Base-by-base conservation (phyloP, 2,888 invertebrate species). In the Spatulosminthurus flaviceps region DNA sequence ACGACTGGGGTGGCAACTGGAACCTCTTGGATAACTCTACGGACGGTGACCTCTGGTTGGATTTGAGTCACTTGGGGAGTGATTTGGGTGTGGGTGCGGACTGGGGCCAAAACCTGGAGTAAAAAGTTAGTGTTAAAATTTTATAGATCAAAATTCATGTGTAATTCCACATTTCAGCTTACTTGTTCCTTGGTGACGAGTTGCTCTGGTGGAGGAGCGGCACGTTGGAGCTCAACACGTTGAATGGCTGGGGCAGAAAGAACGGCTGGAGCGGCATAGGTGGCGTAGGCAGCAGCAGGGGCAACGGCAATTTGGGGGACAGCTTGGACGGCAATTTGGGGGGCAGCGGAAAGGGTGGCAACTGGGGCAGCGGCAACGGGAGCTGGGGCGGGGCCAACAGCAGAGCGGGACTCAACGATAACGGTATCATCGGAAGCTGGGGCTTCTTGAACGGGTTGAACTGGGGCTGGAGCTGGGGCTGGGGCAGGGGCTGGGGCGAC, bases 61-160 rank as follows among this genome's bases (percentile, higher is more conserved):
- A 87, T 86, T 81, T 86, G 86, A 78, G 87, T 87, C 28, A 87
- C 83, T 84, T 87, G 86, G 76, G 87, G 87, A 70, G 86, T 87
- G 82, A 87, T 85, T 81, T 86, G 86, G 73, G 86, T 86, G 81
- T 87, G 86, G 74, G 86, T 82, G 69, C 87, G 86, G 79, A 86
- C 87, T 81, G 87, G 87, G 77, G 87, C 87, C 75, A 87, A 83
- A 77, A 87, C 86, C 64, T 83, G 82, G 42, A 72, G 11, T 72
- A 21, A 7, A 72, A 72, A 16, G 21, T 72, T 66, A 21, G 21
- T 26, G 7, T 66, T 22, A 16, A 66, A 26, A 22, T 66, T 13
- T 66, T 24, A 66, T 13, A 24, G 24, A 24, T 4, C 24, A 13
- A 13, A 22, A 16, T 66, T 22, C 11, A 21, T 66, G 24, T 22